These are phyloP conservation scores for Tokudaia tokunoshimensis DNA, from an alignment of 2,797 vertebrate genomes.

Conservation along the genomic window DNA sequence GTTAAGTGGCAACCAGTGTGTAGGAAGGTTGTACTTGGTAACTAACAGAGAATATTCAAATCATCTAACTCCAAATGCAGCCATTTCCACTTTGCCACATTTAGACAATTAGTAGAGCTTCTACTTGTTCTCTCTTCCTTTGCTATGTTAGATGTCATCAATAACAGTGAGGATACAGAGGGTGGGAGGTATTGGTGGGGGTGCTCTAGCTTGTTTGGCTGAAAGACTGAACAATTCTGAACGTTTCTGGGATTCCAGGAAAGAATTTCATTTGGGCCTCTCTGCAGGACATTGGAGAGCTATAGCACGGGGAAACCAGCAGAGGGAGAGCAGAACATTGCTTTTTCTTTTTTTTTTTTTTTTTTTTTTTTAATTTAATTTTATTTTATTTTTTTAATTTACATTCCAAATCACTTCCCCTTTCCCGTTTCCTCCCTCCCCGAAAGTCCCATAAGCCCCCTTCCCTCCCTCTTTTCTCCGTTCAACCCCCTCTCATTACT, in stretches of 20 bases:
- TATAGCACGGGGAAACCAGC: conserved; percentile 71
- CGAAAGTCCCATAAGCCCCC: too few species aligned
- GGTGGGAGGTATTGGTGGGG: not conserved
- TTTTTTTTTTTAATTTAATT: too few species aligned
- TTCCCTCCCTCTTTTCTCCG: too few species aligned
- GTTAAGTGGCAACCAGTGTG: not conserved
- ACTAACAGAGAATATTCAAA: not conserved
- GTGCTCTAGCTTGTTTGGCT: conserved; percentile 15
- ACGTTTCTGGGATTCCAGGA: not conserved
- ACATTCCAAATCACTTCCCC: too few species aligned
- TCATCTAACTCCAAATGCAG: not conserved
- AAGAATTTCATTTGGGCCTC: not conserved
- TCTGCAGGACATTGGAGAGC: not conserved
- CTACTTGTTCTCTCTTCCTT: not conserved
- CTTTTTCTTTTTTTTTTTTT: too few species aligned
- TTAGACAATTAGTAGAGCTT: not conserved
- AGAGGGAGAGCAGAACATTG: conserved; percentile 78
- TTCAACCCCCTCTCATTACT: too few species aligned
- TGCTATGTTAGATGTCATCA: not conserved
- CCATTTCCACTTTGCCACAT: not conserved
- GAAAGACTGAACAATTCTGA: not conserved
- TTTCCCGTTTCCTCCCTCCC: too few species aligned
- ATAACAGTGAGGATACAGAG: not conserved
- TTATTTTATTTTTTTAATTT: too few species aligned
- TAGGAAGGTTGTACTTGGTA: not conserved